These are phyloP conservation scores for Hydractinia echinata DNA, from an alignment of 30 jellyfish, hydroid and myxozoan species.

Conservation along the genomic window DNA sequence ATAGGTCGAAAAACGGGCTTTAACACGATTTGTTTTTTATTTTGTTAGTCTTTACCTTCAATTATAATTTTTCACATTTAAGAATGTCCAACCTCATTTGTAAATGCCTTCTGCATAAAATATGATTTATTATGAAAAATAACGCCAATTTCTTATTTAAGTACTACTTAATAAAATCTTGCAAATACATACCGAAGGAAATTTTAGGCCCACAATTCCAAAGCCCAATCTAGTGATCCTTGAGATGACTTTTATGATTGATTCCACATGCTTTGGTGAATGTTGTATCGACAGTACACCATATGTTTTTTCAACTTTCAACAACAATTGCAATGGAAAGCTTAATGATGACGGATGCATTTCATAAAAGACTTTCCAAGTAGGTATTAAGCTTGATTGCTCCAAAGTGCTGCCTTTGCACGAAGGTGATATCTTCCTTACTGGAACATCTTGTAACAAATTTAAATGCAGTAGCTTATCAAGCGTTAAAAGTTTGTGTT, in stretches of 20 bases:
- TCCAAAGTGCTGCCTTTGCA: neutral
- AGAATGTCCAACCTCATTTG: no score
- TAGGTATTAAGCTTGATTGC: neutral
- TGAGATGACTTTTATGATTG: slow-evolving; percentile 7
- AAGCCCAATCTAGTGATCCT: slow-evolving; percentile 24
- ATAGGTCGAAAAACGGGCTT: no score
- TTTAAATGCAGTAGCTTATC: slow-evolving; percentile 3
- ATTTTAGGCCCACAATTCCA: slow-evolving; percentile 21
- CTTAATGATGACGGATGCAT: neutral
- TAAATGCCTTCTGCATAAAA: no score
- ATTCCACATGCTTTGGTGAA: neutral
- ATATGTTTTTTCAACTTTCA: slow-evolving; percentile 7
- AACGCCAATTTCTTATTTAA: neutral
- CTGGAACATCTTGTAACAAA: neutral
- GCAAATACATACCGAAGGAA: slow-evolving; percentile 16
- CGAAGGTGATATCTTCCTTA: neutral
- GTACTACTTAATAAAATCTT: neutral
- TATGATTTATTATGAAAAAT: no score
- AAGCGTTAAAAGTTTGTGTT: neutral
- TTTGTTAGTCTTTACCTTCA: no score
- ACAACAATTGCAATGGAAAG: slow-evolving; percentile 6
- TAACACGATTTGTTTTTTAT: no score
- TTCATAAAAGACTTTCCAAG: neutral
- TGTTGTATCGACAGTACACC: slow-evolving; percentile 18
- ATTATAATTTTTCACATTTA: no score